Percentiles rank a stretch among this genome's conserved stretches.
phyloP scores from a whole-genome alignment of 2,888 invertebrate genomes.

The Lepidochitona cinerea region DNA sequence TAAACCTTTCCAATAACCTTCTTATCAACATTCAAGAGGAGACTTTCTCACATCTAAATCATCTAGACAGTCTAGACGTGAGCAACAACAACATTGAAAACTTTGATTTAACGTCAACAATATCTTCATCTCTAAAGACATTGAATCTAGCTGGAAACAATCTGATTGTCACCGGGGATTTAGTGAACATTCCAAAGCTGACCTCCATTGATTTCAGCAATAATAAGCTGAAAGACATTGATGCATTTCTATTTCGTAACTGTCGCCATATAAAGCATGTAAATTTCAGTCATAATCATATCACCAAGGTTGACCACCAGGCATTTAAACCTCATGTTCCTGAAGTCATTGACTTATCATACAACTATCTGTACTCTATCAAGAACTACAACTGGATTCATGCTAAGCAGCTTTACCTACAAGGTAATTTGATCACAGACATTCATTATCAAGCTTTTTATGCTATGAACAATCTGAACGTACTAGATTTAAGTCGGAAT shows the following conservation, averaged over 20 bases:
- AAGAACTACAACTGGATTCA: conserved; percentile 54
- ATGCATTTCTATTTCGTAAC: conserved; percentile 47
- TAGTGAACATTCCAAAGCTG: conserved; percentile 16
- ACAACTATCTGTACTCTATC: conserved; percentile 48
- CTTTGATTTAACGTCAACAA: background rate
- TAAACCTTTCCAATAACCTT: conserved; percentile 46
- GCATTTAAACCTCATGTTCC: conserved; percentile 55
- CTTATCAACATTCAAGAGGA: conserved; percentile 18
- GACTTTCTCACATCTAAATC: conserved; percentile 17
- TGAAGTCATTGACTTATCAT: conserved; percentile 53
- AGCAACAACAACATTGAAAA: conserved; percentile 32
- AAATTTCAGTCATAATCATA: conserved; percentile 57
- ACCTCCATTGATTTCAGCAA: conserved; percentile 23
- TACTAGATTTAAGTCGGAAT: conserved; percentile 49
- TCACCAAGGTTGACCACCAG: conserved; percentile 42
- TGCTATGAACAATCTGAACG: conserved; percentile 43
- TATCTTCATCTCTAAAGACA: background rate
- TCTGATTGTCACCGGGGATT: background rate
- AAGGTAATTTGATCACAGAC: conserved; percentile 44
- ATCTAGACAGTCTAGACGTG: conserved; percentile 39
- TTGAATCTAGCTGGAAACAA: background rate
- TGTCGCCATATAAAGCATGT: conserved; percentile 42
- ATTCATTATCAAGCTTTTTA: conserved; percentile 50
- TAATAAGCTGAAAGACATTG: conserved; percentile 47
- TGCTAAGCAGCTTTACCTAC: conserved; percentile 40